phyloP scores from a whole-genome alignment of 2,797 vertebrate species.

The Pangasius mekongensis region DNA sequence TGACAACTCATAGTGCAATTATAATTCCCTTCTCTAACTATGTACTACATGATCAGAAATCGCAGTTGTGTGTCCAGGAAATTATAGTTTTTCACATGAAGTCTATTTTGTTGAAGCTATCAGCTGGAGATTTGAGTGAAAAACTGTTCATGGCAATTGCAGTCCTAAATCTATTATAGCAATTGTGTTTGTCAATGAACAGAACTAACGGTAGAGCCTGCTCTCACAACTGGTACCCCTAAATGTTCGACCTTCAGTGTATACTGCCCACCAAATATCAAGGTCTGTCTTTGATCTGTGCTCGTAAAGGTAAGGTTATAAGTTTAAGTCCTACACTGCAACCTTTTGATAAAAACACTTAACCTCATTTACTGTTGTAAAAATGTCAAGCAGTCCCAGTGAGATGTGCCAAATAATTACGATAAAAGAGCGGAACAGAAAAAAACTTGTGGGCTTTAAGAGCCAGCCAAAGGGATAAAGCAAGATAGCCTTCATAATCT shows the following conservation, averaged over 20 bases:
- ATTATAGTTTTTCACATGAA: too few relatives aligned
- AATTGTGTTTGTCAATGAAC: neutral
- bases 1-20: too few relatives aligned
- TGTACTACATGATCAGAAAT: too few relatives aligned
- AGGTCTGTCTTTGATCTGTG: constrained; percentile 50
- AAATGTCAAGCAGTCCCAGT: constrained; percentile 31
- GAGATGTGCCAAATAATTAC: constrained; percentile 36
- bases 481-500: constrained; percentile 22
- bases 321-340: constrained; percentile 50
- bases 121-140: too few relatives aligned
- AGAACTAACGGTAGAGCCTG: neutral
- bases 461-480: constrained; percentile 16
- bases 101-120: too few relatives aligned
- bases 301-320: constrained; percentile 54
- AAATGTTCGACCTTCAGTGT: neutral
- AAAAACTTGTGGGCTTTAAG: constrained; percentile 17
- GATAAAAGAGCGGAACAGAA: constrained; percentile 12
- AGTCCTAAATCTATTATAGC: too few relatives aligned
- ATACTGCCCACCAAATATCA: too few relatives aligned
- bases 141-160: too few relatives aligned
- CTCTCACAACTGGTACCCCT: neutral
- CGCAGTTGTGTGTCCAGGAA: too few relatives aligned
- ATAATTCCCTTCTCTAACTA: too few relatives aligned
- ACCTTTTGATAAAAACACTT: constrained; percentile 53
- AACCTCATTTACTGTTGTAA: constrained; percentile 51